Conservation (phyloP, 2,888 invertebrate genomes). For the Lobophora halterata region DNA sequence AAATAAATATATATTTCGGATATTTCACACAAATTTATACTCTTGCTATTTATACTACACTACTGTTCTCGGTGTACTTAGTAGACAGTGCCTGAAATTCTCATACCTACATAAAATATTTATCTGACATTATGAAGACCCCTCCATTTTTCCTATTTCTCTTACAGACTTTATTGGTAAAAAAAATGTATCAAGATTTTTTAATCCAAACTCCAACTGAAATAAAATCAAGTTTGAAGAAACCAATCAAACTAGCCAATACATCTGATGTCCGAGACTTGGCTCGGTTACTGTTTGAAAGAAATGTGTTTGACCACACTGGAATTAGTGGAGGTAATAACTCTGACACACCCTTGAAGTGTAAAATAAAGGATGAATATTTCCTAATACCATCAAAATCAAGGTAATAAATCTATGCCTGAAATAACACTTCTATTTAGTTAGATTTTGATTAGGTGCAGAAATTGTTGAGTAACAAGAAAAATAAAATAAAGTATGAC, state of each 20-base stretch:
- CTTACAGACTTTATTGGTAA: slow-evolving; percentile 51
- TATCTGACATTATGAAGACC: too few species aligned
- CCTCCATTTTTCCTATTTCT: too few species aligned
- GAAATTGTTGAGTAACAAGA: too few species aligned
- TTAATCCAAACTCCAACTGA: slow-evolving; percentile 35
- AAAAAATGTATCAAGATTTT: slow-evolving; percentile 43
- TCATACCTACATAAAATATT: too few species aligned
- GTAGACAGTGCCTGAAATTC: too few species aligned
- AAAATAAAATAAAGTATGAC: too few species aligned
- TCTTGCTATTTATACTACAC: too few species aligned
- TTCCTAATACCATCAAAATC: slow-evolving; percentile 85
- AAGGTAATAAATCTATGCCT: slow-evolving; percentile 60
- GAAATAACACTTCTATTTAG: background rate
- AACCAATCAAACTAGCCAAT: slow-evolving; percentile 5
- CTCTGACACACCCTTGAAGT: slow-evolving; percentile 69
- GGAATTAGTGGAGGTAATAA: slow-evolving; percentile 80
- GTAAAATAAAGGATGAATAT: slow-evolving; percentile 60
- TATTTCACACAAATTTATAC: too few species aligned
- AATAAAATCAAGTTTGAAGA: slow-evolving; percentile 31
- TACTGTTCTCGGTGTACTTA: too few species aligned
- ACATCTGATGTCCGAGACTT: slow-evolving; percentile 48
- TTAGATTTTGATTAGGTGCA: too few species aligned
- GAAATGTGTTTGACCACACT: slow-evolving; percentile 46
- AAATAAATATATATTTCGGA: too few species aligned
- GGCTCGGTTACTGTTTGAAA: slow-evolving; percentile 53